phyloP scores from a whole-genome alignment of 2,888 invertebrate genomes.

The Archips xylosteana region DNA sequence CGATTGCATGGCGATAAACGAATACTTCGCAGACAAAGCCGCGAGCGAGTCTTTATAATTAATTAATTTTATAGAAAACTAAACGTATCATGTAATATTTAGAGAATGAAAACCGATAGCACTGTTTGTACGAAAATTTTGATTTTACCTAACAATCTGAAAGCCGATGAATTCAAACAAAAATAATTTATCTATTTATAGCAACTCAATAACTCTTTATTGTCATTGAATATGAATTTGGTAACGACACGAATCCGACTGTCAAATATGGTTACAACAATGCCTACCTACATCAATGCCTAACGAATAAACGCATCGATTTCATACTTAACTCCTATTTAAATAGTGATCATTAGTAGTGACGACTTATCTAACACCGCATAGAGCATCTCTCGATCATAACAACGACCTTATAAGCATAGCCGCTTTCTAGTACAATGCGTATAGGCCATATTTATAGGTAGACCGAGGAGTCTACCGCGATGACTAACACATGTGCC shows the following conservation, averaged over 20 bases:
- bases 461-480: slow-evolving; percentile 4
- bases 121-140: too few relatives aligned
- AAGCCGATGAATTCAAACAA: too few relatives aligned
- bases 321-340: slow-evolving; percentile 10
- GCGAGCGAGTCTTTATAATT: too few relatives aligned
- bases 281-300: neutral
- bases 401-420: slow-evolving; percentile 38
- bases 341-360: slow-evolving; percentile 18
- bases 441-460: slow-evolving; percentile 13
- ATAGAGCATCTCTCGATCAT: slow-evolving; percentile 26
- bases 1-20: too few relatives aligned
- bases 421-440: slow-evolving; percentile 40
- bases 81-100: too few relatives aligned
- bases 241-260: neutral
- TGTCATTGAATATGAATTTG: too few relatives aligned
- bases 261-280: neutral
- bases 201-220: too few relatives aligned
- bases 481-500: slow-evolving; percentile 30
- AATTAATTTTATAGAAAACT: too few relatives aligned
- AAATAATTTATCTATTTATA: too few relatives aligned
- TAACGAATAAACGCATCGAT: neutral
- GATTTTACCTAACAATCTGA: too few relatives aligned
- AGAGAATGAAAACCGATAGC: too few relatives aligned
- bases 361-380: slow-evolving; percentile 37
- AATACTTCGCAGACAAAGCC: too few relatives aligned